A percentile compares a stretch with the other conserved stretches of the same genome.
These are phyloP conservation scores for Macrobrachium rosenbergii DNA, from an alignment of 1,140 invertebrate genomes.

Conservation along the genomic window DNA sequence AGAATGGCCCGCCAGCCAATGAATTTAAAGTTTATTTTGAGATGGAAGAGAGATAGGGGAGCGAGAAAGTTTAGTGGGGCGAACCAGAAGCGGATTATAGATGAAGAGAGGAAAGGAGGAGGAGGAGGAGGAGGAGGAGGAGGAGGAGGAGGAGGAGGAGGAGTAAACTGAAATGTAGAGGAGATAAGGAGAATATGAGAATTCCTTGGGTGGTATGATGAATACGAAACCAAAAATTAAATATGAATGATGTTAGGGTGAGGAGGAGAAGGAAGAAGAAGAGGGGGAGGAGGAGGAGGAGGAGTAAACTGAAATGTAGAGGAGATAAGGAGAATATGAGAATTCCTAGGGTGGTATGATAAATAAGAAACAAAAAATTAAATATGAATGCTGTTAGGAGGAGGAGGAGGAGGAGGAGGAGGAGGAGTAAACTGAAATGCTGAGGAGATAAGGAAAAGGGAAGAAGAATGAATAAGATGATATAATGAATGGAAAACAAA, in stretches of 20 bases:
- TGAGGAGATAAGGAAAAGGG: neutral
- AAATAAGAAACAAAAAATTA: neutral
- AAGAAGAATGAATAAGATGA: neutral
- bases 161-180: neutral
- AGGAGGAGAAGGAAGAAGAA: neutral
- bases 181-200: neutral
- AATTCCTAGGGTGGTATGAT: no score
- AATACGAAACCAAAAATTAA: neutral
- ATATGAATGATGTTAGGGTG: neutral
- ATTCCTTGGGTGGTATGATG: no score
- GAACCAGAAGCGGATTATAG: neutral
- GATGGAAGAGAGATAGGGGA: neutral
- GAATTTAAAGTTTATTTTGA: slow-evolving; percentile 35
- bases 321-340: neutral
- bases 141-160: slow-evolving; percentile 3
- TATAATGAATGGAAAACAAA: neutral
- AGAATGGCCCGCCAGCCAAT: slow-evolving; percentile 31
- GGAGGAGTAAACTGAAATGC: neutral
- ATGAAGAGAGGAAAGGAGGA: neutral
- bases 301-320: neutral
- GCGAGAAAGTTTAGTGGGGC: neutral
- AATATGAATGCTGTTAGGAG: no score
- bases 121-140: slow-evolving; percentile 1
- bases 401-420: neutral
- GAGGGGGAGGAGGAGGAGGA: neutral